Evolutionary conservation across 2,113 vertebrate species (phyloP).

Genomic region (Cynocephalus volans): DNA sequence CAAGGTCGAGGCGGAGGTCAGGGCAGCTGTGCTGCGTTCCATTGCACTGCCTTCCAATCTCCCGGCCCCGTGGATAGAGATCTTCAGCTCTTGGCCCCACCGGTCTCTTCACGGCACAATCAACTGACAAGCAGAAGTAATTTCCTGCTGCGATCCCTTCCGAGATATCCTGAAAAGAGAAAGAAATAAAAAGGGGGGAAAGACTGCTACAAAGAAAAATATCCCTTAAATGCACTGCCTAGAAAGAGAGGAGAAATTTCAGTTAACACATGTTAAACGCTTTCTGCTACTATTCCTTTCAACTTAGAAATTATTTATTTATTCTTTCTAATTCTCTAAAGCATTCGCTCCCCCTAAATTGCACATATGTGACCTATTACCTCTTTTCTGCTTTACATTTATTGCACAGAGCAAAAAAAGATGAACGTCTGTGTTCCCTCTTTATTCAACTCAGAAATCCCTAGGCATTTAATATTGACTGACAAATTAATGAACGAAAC

Average conservation of each 20-base stretch:
- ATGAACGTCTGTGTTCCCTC: rapidly evolving
- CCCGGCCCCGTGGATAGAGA: conserved; percentile 81
- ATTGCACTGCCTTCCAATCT: conserved; percentile 79
- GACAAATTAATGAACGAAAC: neutral
- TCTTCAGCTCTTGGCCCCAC: conserved; percentile 77
- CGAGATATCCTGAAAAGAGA: conserved; percentile 81
- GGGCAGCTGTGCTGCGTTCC: neutral
- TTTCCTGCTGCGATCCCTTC: conserved; percentile 87
- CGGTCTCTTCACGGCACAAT: conserved; percentile 80
- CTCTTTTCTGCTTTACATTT: neutral
- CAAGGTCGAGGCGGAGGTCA: conserved; percentile 82
- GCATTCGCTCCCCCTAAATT: neutral
- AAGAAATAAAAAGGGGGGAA: conserved; percentile 63
- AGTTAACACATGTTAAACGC: neutral
- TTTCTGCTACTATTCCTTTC: neutral
- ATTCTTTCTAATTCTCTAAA: neutral
- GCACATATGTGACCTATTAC: neutral
- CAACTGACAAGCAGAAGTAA: conserved; percentile 87
- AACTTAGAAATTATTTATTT: conserved; percentile 3
- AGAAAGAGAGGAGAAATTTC: neutral
- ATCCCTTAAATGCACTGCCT: neutral
- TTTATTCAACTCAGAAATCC: neutral
- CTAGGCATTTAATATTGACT: neutral
- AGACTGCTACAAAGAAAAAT: conserved; percentile 3
- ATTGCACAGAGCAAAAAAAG: neutral